Base-by-base conservation (phyloP, 2,888 invertebrate genomes). In the Alsophila aescularia region DNA sequence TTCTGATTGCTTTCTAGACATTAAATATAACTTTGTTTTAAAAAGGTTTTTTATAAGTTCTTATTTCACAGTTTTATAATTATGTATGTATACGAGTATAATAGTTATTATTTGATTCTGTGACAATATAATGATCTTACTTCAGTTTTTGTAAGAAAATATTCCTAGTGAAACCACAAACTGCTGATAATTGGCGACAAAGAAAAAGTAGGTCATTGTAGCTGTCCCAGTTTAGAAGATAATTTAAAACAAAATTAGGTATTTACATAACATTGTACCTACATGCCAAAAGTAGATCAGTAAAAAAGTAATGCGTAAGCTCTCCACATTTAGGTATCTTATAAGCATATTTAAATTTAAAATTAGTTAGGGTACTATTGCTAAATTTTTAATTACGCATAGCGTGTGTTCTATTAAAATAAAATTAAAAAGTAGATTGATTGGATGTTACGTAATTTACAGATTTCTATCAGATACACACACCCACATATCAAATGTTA, bases 181-280 rank as follows among this genome's bases (percentile, higher is more conserved):
- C 71, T 61, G 68, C 49, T 58, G 58, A 66, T 73, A 62, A 65
- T 62, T 66, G 62, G 59, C 62, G 59, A 61, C 49, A 58, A 60
- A 69, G 59, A 65, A 73, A 61, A 80, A 79, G 76, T 77, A 66
- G 78, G 73, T 57, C 75, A 73, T 62, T 65, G 58, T 70, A 13
- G 27, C 53, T 64, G 67, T 61, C 67, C 62, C 55, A 64, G 57
- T 67, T 70, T 56, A 40, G 41, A 50, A 43, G 37, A 53, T 60
- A 34, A 45, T 45, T 50, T 40, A 18, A 13, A 21, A 44, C 39
- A 29, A 44, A 21, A 47, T 62, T 58, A n/a, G n/a, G n/a, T n/a
- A 66, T 66, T 66, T 67, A 63, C 67, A 56, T 66, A 64, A 59
- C 52, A 31, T 54, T 8, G 8, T 24, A 24, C 7, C 59, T 62